Conservation (phyloP, 92 coral and sea anemone genomes). For the Epizoanthus scotinus region DNA sequence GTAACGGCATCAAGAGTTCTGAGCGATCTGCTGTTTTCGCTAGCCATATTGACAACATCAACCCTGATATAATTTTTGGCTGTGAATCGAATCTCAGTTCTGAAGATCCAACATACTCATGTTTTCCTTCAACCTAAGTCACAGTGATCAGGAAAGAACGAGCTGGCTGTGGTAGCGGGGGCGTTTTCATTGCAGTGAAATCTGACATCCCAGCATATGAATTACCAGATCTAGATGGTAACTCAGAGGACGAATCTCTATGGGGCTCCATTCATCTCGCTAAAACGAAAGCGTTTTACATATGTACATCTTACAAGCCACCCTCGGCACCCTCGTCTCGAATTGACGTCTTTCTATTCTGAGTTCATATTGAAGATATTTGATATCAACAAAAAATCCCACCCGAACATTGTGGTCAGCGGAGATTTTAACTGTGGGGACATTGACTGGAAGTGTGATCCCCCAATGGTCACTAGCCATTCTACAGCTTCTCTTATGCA, state of each 20-base stretch:
- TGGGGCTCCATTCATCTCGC: conserved; percentile 53
- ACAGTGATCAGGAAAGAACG: conserved; percentile 49
- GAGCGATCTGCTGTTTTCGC: conserved; percentile 49
- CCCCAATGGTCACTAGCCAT: conserved; percentile 44
- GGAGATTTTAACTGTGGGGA: conserved; percentile 52
- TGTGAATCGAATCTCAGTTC: conserved; percentile 49
- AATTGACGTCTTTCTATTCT: no score
- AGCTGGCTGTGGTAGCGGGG: conserved; percentile 37
- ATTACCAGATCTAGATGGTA: neutral
- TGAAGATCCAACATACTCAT: conserved; percentile 41
- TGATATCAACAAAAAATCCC: conserved; percentile 42
- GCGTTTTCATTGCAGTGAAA: conserved; percentile 49
- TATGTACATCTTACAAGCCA: conserved; percentile 48
- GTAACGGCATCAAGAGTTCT: conserved; percentile 44
- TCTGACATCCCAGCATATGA: conserved; percentile 41
- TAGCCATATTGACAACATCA: conserved; percentile 6
- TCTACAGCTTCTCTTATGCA: conserved; percentile 38
- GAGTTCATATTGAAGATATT: conserved; percentile 35
- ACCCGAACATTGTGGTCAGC: conserved; percentile 49
- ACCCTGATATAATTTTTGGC: conserved; percentile 49
- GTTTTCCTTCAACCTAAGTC: conserved; percentile 43
- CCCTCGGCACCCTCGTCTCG: conserved; percentile 49
- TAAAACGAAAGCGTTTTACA: conserved; percentile 31
- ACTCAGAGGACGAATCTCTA: conserved; percentile 44
- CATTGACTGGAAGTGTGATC: conserved; percentile 49